These are phyloP conservation scores for Ictalurus punctatus DNA, from an alignment of 2,113 vertebrate species.

Conservation along the genomic window DNA sequence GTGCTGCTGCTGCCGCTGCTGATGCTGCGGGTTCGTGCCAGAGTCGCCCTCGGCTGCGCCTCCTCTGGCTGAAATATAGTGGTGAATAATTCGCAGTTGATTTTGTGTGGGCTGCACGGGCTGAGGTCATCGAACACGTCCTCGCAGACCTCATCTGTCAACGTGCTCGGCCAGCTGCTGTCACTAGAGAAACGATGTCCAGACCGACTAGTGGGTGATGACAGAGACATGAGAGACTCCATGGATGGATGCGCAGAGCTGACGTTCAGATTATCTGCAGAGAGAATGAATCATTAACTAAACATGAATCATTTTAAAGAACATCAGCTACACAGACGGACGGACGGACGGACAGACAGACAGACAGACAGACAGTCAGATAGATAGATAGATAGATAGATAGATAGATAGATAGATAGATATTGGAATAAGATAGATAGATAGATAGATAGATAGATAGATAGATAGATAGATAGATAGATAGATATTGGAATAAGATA, in stretches of 20 bases:
- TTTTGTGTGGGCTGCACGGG: slow-evolving; percentile 75
- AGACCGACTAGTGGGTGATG: neutral
- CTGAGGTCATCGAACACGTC: slow-evolving; percentile 80
- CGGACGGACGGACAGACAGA: neutral
- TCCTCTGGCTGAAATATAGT: slow-evolving; percentile 53
- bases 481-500: too few species aligned
- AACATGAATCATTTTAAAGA: neutral
- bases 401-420: neutral
- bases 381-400: neutral
- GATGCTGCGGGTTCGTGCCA: slow-evolving; percentile 78
- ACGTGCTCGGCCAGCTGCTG: slow-evolving; percentile 84
- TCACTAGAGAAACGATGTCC: slow-evolving; percentile 80
- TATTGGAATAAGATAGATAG: too few species aligned
- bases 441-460: too few species aligned
- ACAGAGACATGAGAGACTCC: slow-evolving; percentile 64
- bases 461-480: too few species aligned
- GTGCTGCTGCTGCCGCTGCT: slow-evolving; percentile 82
- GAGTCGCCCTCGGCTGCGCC: slow-evolving; percentile 22
- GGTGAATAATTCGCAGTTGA: slow-evolving; percentile 73
- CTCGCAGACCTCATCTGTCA: slow-evolving; percentile 81
- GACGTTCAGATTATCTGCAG: slow-evolving; percentile 73
- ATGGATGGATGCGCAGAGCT: slow-evolving; percentile 51
- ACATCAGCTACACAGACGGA: neutral
- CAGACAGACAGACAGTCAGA: neutral
- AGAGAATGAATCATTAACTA: slow-evolving; percentile 31